Conservation (phyloP, 2,797 vertebrate genomes). For the Microctenopoma steveboyesi region DNA sequence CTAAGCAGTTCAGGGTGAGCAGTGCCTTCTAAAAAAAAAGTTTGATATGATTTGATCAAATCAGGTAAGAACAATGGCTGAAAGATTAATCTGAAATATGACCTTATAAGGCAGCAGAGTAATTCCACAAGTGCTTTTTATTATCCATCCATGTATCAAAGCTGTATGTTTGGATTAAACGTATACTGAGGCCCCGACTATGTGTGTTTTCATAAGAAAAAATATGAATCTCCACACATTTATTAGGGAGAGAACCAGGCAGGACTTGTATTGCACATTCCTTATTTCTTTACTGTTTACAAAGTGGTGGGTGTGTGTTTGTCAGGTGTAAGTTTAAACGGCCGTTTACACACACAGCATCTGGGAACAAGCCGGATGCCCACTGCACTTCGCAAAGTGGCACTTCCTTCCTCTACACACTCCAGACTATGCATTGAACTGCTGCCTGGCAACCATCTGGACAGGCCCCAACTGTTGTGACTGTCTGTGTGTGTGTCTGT, state of each 20-base stretch:
- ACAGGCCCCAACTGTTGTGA: conserved; percentile 73
- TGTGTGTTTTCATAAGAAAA: conserved; percentile 5
- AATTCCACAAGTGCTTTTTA: conserved; percentile 56
- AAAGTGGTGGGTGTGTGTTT: conserved; percentile 46
- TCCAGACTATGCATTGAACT: conserved; percentile 75
- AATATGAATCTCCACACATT: conserved; percentile 34
- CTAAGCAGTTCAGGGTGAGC: conserved; percentile 56
- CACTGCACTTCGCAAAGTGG: conserved; percentile 76
- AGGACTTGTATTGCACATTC: conserved; percentile 31
- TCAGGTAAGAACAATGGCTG: conserved; percentile 55
- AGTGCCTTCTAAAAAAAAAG: conserved; percentile 48
- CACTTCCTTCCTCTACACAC: conserved; percentile 84
- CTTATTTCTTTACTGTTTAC: conserved; percentile 46
- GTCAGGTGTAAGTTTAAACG: conserved; percentile 63
- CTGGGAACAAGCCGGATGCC: conserved; percentile 72
- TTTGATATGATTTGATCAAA: conserved; percentile 59
- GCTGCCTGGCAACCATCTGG: conserved; percentile 81
- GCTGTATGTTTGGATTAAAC: conserved; percentile 50
- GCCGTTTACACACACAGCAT: conserved; percentile 50
- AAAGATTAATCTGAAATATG: conserved; percentile 60
- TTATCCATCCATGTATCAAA: conserved; percentile 47
- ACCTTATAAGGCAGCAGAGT: conserved; percentile 40
- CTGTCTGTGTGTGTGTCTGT: conserved; percentile 48
- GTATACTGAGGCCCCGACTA: conserved; percentile 16
- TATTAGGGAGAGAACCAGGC: conserved; percentile 19